phyloP scores from a whole-genome alignment of 2,888 invertebrate species.

The Caenorhabditis japonica region DNA sequence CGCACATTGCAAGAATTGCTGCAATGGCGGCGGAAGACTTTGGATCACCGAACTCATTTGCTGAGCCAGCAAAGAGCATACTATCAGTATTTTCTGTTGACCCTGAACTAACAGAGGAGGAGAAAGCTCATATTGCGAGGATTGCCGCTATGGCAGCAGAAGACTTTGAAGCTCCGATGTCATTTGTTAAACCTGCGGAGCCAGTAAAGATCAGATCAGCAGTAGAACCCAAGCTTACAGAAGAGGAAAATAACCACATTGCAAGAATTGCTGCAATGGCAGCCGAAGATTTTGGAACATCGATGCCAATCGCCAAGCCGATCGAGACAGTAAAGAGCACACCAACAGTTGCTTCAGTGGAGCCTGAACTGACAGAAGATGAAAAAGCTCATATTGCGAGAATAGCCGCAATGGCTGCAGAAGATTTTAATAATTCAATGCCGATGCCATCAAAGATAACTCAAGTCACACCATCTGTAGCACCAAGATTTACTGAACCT shows the following conservation, averaged over 20 bases:
- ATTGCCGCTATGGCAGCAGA: constrained; percentile 43
- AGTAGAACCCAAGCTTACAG: constrained; percentile 42
- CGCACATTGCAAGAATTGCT: constrained; percentile 51
- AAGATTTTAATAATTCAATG: constrained; percentile 2
- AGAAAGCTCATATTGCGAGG: constrained; percentile 52
- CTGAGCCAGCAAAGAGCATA: background rate
- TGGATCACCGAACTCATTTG: background rate
- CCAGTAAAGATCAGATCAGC: constrained; percentile 24
- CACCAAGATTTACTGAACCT: constrained; percentile 6
- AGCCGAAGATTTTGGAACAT: constrained; percentile 3
- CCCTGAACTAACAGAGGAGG: constrained; percentile 45
- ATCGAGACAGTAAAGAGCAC: too few species aligned
- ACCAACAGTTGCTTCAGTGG: background rate
- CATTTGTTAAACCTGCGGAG: background rate
- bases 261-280: constrained; percentile 45
- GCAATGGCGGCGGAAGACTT: constrained; percentile 34
- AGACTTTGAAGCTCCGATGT: constrained; percentile 1
- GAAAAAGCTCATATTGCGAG: constrained; percentile 57
- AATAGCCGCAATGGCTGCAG: constrained; percentile 37
- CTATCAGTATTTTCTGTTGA: constrained; percentile 7
- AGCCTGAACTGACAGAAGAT: constrained; percentile 40
- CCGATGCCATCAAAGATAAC: constrained; percentile 24
- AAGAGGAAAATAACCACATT: constrained; percentile 64
- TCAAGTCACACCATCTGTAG: background rate
- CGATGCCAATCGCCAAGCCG: too few species aligned